Evolutionary conservation across 92 coral and sea anemone genomes (phyloP).

Genomic region (Heteractis magnifica): DNA sequence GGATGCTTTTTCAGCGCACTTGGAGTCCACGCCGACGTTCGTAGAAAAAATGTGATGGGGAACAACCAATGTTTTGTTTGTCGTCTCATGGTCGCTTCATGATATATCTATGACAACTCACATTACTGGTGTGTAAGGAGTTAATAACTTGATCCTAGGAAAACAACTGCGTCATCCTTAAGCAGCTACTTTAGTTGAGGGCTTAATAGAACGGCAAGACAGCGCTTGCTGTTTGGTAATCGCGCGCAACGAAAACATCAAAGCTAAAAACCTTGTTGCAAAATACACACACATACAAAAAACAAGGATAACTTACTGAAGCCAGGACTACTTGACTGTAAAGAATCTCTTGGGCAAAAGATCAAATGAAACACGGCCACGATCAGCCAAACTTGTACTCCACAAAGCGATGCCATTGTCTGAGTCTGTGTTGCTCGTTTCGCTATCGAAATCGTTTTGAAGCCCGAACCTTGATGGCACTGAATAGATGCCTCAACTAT

Average conservation of each 20-base stretch:
- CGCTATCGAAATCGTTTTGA: not conserved
- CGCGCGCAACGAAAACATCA: not conserved
- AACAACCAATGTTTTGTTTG: too few species aligned
- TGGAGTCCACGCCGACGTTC: too few species aligned
- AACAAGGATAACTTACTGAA: slow-evolving; percentile 12
- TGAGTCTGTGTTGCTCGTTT: not conserved
- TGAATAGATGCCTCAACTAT: slow-evolving; percentile 10
- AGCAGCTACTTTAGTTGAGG: too few species aligned
- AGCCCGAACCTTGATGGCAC: not conserved
- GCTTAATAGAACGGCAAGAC: too few species aligned
- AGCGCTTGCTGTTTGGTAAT: too few species aligned
- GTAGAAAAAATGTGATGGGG: too few species aligned
- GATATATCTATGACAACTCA: too few species aligned
- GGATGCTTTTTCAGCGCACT: too few species aligned
- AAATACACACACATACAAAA: not conserved
- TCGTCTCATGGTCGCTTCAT: too few species aligned
- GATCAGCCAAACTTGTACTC: not conserved
- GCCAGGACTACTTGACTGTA: slow-evolving; percentile 11
- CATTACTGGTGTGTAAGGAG: too few species aligned
- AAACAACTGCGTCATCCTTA: too few species aligned
- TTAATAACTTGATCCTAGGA: too few species aligned
- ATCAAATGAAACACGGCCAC: slow-evolving; percentile 1
- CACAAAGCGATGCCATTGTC: slow-evolving; percentile 1
- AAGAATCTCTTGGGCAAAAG: not conserved
- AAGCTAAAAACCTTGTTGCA: not conserved